Conservation (phyloP, 2,888 invertebrate species). For the Graphium colonna region DNA sequence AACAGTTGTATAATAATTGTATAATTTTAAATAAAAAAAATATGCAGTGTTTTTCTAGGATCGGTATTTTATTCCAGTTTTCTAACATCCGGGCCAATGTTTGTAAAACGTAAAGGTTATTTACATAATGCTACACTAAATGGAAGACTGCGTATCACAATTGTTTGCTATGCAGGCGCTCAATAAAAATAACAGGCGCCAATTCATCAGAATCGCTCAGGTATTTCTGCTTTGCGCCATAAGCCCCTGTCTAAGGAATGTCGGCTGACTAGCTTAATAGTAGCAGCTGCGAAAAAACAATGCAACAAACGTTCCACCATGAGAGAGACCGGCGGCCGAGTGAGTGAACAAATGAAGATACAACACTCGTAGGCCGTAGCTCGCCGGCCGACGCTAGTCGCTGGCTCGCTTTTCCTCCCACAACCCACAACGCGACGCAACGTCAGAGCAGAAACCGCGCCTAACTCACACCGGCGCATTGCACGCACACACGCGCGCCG, state of each 20-base stretch:
- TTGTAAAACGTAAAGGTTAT: too few relatives aligned
- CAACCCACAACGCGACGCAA: too few relatives aligned
- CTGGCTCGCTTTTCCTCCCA: slow-evolving; percentile 55
- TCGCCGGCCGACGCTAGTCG: slow-evolving; percentile 34
- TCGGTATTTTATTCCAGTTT: too few relatives aligned
- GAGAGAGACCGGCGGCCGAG: slow-evolving; percentile 47
- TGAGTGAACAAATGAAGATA: slow-evolving; percentile 32
- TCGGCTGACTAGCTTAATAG: slow-evolving; percentile 63
- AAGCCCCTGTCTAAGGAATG: slow-evolving; percentile 67
- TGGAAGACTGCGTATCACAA: slow-evolving; percentile 28
- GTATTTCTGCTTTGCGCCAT: slow-evolving; percentile 74
- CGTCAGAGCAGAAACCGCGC: slow-evolving; percentile 44
- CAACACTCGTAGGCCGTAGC: slow-evolving; percentile 27
- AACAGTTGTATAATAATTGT: too few relatives aligned
- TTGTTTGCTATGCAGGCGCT: slow-evolving; percentile 39
- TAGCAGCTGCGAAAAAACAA: slow-evolving; percentile 43
- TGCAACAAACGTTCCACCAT: slow-evolving; percentile 44
- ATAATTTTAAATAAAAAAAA: too few relatives aligned
- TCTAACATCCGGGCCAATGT: too few relatives aligned
- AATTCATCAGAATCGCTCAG: slow-evolving; percentile 69
- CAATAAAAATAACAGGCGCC: slow-evolving; percentile 60
- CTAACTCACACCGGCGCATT: slow-evolving; percentile 45
- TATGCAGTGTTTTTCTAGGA: too few relatives aligned
- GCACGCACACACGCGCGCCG: slow-evolving; percentile 34
- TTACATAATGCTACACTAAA: not conserved